Evolutionary conservation across 64 coral and sea anemone species (phyloP).

Genomic region (Pocillopora damicornis): DNA sequence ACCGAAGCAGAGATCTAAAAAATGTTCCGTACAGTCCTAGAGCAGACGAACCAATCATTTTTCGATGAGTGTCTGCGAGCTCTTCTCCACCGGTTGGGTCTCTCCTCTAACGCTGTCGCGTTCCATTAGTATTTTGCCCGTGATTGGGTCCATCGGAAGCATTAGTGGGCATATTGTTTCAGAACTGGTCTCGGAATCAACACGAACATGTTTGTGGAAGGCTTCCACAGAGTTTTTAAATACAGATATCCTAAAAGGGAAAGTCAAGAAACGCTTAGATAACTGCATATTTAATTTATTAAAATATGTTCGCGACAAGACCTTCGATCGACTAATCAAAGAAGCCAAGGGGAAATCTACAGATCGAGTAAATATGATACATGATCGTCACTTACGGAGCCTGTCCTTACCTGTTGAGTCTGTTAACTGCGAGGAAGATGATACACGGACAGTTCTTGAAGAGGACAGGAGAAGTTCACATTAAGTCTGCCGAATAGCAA

Average conservation of each 20-base stretch:
- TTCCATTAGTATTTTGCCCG: constrained; percentile 35
- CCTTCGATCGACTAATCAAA: constrained; percentile 53
- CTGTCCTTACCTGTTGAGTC: too few relatives aligned
- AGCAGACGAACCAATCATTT: too few relatives aligned
- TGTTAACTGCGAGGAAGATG: too few relatives aligned
- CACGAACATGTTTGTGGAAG: constrained; percentile 59
- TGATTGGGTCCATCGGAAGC: constrained; percentile 22
- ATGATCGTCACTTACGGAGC: background rate
- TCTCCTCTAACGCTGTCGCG: background rate
- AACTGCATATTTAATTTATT: constrained; percentile 42
- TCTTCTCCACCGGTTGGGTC: background rate
- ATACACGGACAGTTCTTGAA: too few relatives aligned
- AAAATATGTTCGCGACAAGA: constrained; percentile 10
- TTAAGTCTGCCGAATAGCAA: too few relatives aligned
- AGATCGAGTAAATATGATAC: constrained; percentile 7
- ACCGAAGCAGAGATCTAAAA: too few relatives aligned
- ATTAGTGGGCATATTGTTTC: constrained; percentile 50
- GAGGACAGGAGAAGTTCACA: too few relatives aligned
- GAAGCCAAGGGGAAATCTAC: constrained; percentile 44
- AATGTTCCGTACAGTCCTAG: too few relatives aligned
- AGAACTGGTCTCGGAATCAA: constrained; percentile 48
- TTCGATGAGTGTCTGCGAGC: background rate
- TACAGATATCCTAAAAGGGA: constrained; percentile 37
- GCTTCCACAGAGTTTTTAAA: constrained; percentile 59
- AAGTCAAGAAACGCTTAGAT: constrained; percentile 55